Evolutionary conservation across 2,888 invertebrate genomes (phyloP).

Genomic region (Baccha elongata): DNA sequence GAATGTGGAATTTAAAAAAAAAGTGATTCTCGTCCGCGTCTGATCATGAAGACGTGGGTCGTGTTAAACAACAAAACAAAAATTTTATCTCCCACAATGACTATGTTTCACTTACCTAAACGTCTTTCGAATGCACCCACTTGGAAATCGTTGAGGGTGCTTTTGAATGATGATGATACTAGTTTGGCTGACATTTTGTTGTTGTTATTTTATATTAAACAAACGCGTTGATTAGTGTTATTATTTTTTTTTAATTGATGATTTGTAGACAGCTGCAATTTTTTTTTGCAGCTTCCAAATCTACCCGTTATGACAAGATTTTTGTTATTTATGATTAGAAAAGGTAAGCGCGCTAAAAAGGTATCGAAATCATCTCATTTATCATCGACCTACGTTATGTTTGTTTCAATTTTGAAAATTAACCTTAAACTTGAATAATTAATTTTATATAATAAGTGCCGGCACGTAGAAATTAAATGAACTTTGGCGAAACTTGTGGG

Average conservation of each 20-base stretch:
- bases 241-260: conserved; percentile 1
- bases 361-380: conserved; percentile 60
- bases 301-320: not conserved
- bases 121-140: conserved; percentile 84
- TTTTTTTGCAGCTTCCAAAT: conserved; percentile 6
- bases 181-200: conserved; percentile 75
- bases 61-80: not conserved
- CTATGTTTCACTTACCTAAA: conserved; percentile 83
- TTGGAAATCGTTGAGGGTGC: conserved; percentile 80
- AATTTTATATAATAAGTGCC: conserved; percentile 4
- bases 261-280: conserved; percentile 1
- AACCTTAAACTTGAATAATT: conserved; percentile 17
- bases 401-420: conserved; percentile 9
- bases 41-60: conserved; percentile 24
- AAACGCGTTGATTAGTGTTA: conserved; percentile 6
- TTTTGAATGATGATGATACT: conserved; percentile 80
- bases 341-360: not conserved
- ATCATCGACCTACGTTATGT: conserved; percentile 47
- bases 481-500: conserved; percentile 9
- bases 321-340: not conserved
- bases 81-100: conserved; percentile 49
- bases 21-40: conserved; percentile 6
- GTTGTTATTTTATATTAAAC: not conserved
- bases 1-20: conserved; percentile 30
- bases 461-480: not conserved